Evolutionary conservation across 1,140 invertebrate species (phyloP).

Genomic region (Hetaerina americana): DNA sequence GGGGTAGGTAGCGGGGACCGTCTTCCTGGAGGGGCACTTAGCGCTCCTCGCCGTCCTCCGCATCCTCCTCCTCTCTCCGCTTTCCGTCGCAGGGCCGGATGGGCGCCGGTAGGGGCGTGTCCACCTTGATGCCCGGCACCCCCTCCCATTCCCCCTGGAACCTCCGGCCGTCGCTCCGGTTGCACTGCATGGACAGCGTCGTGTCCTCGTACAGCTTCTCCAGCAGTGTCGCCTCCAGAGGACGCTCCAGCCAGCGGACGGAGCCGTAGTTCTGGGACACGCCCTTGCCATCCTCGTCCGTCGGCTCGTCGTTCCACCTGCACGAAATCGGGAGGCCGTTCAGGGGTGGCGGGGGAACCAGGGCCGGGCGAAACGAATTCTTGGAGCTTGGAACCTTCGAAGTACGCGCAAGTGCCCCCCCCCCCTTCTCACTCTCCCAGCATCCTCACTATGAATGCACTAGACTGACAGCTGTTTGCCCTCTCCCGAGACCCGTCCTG

Average conservation of each 20-base stretch:
- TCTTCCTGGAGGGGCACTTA: too few relatives aligned
- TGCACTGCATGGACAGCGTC: conserved; percentile 91
- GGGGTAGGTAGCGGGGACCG: too few relatives aligned
- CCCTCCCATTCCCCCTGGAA: conserved; percentile 64
- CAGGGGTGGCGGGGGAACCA: not conserved
- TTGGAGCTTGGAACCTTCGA: too few relatives aligned
- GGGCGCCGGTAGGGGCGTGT: conserved; percentile 34
- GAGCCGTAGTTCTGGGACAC: conserved; percentile 64
- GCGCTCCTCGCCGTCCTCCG: too few relatives aligned
- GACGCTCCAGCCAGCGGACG: conserved; percentile 79
- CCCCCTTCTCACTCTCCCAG: too few relatives aligned
- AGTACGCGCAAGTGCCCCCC: too few relatives aligned
- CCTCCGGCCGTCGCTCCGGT: conserved; percentile 71
- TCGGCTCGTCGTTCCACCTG: conserved; percentile 58
- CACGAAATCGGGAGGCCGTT: conserved; percentile 17
- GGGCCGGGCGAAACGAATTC: too few relatives aligned
- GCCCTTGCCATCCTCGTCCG: conserved; percentile 29
- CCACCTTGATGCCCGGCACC: conserved; percentile 37
- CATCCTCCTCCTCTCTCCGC: too few relatives aligned
- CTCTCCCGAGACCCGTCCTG: too few relatives aligned
- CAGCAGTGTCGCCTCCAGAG: conserved; percentile 54
- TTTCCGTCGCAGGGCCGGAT: conserved; percentile 15
- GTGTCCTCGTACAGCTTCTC: conserved; percentile 68
- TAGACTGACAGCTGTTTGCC: too few relatives aligned
- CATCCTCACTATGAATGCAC: too few relatives aligned